Evolutionary conservation across 1,140 invertebrate genomes (phyloP).

Genomic region (Protaetia brevitarsis): DNA sequence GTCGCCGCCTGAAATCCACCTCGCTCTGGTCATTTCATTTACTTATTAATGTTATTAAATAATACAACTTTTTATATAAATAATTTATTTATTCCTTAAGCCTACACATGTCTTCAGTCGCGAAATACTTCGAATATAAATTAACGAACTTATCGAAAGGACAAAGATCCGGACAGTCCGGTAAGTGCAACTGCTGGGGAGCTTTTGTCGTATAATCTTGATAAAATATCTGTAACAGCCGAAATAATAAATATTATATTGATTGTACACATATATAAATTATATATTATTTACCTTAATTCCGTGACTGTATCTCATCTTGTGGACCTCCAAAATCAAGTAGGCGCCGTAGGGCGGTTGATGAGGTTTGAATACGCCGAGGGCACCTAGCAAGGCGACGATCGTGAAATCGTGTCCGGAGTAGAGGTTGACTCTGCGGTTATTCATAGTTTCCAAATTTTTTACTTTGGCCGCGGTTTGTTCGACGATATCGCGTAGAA

Average conservation of each 20-base stretch:
- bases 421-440: conserved; percentile 35
- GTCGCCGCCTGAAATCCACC: not conserved
- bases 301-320: not conserved
- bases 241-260: not conserved
- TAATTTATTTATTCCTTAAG: not conserved
- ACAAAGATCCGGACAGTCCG: not conserved
- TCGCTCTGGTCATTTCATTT: no score
- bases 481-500: not conserved
- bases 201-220: not conserved
- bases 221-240: not conserved
- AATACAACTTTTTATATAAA: not conserved
- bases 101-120: conserved; percentile 14
- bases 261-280: not conserved
- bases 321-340: conserved; percentile 35
- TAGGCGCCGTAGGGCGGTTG: conserved; percentile 36
- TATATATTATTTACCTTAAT: not conserved
- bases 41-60: no score
- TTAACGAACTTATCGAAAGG: not conserved
- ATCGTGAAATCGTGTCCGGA: conserved; percentile 37
- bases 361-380: conserved; percentile 32
- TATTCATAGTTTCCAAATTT: not conserved
- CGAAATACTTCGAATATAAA: not conserved
- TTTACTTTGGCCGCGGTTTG: not conserved
- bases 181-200: not conserved
- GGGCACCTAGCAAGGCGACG: conserved; percentile 27